Evolutionary conservation across 1,140 invertebrate genomes (phyloP).

Genomic region (Lepeophtheirus salmonis): DNA sequence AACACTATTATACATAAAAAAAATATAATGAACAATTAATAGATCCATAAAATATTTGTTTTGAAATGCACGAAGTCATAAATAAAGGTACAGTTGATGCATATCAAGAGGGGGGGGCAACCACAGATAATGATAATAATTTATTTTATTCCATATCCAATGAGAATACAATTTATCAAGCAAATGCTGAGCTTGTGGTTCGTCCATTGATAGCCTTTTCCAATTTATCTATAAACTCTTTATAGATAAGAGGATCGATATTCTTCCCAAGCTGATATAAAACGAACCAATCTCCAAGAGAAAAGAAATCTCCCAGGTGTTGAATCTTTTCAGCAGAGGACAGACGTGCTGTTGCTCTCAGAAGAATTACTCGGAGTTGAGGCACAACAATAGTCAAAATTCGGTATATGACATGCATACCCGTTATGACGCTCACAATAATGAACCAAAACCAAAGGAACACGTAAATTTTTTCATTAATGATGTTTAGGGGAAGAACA

Average conservation of each 20-base stretch:
- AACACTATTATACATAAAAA: too few relatives aligned
- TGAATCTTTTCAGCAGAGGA: slow-evolving; percentile 18
- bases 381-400: slow-evolving; percentile 24
- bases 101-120: too few relatives aligned
- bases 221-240: slow-evolving; percentile 22
- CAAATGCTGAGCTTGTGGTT: background rate
- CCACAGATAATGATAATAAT: too few relatives aligned
- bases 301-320: slow-evolving; percentile 16
- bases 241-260: slow-evolving; percentile 23
- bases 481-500: slow-evolving; percentile 33
- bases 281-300: slow-evolving; percentile 27
- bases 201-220: background rate
- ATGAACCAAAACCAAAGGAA: slow-evolving; percentile 33
- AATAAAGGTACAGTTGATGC: too few relatives aligned
- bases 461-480: slow-evolving; percentile 33
- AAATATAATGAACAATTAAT: too few relatives aligned
- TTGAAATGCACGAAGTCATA: too few relatives aligned
- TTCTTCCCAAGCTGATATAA: slow-evolving; percentile 25
- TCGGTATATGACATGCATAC: slow-evolving; percentile 24
- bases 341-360: slow-evolving; percentile 21
- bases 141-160: too few relatives aligned
- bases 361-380: slow-evolving; percentile 21
- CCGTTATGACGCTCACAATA: slow-evolving; percentile 24
- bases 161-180: too few relatives aligned
- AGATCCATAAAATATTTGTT: too few relatives aligned